Evolutionary conservation across 1,140 invertebrate genomes (phyloP).

Genomic region (Hermetia illucens): DNA sequence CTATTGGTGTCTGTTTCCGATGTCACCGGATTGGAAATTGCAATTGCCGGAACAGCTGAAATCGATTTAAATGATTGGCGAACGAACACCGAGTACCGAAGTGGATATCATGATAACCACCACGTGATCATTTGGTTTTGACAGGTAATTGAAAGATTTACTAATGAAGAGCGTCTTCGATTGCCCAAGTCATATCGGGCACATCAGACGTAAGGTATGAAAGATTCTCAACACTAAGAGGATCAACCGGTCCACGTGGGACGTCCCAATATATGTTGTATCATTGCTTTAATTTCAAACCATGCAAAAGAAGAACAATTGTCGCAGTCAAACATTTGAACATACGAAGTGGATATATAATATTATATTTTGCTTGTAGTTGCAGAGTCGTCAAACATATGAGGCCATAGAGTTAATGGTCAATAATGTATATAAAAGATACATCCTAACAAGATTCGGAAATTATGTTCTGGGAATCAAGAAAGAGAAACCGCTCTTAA

Average conservation of each 20-base stretch:
- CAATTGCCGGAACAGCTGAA: conserved; percentile 91
- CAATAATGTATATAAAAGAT: too few relatives aligned
- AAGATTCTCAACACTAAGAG: conserved; percentile 85
- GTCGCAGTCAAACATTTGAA: too few relatives aligned
- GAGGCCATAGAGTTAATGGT: too few relatives aligned
- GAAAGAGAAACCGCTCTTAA: too few relatives aligned
- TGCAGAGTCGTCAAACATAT: too few relatives aligned
- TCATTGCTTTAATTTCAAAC: too few relatives aligned
- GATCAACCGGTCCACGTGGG: conserved; percentile 88
- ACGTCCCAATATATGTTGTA: too few relatives aligned
- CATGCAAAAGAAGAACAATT: too few relatives aligned
- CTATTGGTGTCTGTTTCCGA: conserved; percentile 88
- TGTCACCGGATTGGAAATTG: conserved; percentile 85
- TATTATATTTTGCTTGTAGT: too few relatives aligned
- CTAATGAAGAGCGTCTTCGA: conserved; percentile 84
- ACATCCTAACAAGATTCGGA: too few relatives aligned
- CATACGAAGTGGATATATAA: too few relatives aligned
- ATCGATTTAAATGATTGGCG: conserved; percentile 94
- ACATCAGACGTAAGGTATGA: conserved; percentile 96
- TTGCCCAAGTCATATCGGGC: conserved; percentile 90
- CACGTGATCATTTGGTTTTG: conserved; percentile 94
- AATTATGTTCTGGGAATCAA: too few relatives aligned
- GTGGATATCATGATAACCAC: conserved; percentile 92
- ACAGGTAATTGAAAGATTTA: conserved; percentile 82
- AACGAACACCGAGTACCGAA: conserved; percentile 87